Evolutionary conservation across 2,113 vertebrate genomes (phyloP), one percentile per base, ranked within the genome.

Genomic region (Corvus moneduloides): DNA sequence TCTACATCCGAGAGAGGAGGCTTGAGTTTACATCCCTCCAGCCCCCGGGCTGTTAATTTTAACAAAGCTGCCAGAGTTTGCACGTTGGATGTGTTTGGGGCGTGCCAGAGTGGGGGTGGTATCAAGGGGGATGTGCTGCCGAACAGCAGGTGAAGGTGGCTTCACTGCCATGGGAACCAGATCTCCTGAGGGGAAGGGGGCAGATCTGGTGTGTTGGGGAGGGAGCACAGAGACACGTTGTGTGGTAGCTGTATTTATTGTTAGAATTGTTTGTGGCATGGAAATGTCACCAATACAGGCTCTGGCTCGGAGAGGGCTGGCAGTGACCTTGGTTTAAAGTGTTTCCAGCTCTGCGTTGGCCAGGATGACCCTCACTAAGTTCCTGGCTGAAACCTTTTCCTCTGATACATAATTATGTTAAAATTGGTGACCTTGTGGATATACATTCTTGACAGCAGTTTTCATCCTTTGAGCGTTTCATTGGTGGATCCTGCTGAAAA

Each of bases 81-180:
- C 87, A 52, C 51, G 5, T 89, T 93, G 78, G 87, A 30, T 6
- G 9, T 56, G 81, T 93, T 95, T 93, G 43, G 91, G 84, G 56
- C 18, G 20, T 97, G 96, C 96, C 96, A 97, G 91, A 85, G 83
- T 35, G 93, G 97, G 96, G 97, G 97, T 93, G 96, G 94, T 55
- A 78, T 39, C 16, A 14, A 52, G 37, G 54, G 32, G 32, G 82
- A 69, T 62, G 68, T 66, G 92, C 72, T 95, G 56, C 81, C 96
- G 96, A 98, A 95, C 96, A 97, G 92, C 93, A 97, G 94, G 98
- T 97, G 97, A 97, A 93, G 84, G 55, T 96, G 71, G 74, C 35
- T 97, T 94, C 72, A 96, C 97, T 96, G 91, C 96, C 94, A 96
- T 95, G 92, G 97, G 97, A 98, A 97, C 96, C 87, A 91, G 76